Percentiles rank a stretch among this genome's conserved stretches.
phyloP scores from a whole-genome alignment of 2,888 invertebrate species.

The Malacosoma neustria region DNA sequence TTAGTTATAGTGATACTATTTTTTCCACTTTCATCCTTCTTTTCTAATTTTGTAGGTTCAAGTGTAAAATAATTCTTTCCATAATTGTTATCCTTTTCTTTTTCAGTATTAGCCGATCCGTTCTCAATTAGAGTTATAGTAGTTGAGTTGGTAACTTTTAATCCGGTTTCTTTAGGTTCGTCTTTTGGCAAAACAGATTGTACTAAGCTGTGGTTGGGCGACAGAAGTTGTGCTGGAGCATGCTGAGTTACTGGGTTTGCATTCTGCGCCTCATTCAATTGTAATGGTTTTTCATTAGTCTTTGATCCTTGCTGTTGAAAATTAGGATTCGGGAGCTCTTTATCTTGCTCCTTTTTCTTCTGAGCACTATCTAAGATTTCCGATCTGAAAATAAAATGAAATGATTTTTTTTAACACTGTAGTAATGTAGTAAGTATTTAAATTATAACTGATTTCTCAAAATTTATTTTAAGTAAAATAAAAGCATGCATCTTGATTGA shows the following conservation, averaged over 20 bases:
- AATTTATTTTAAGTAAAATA: too few relatives aligned
- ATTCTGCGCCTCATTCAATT: constrained; percentile 33
- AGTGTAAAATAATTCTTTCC: constrained; percentile 60
- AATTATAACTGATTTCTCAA: too few relatives aligned
- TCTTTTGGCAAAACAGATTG: constrained; percentile 42
- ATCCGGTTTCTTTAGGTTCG: constrained; percentile 54
- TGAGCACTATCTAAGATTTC: constrained; percentile 77
- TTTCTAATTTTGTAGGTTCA: constrained; percentile 60
- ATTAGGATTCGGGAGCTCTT: constrained; percentile 41
- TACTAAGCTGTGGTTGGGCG: constrained; percentile 40
- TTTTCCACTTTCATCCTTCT: constrained; percentile 65
- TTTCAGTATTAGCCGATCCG: constrained; percentile 43
- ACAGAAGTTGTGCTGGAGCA: constrained; percentile 50
- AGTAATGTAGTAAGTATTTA: too few relatives aligned
- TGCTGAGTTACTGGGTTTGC: constrained; percentile 49
- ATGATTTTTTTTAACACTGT: too few relatives aligned
- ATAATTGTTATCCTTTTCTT: constrained; percentile 54
- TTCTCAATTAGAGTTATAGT: constrained; percentile 64
- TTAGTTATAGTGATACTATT: constrained; percentile 69
- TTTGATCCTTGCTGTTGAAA: constrained; percentile 45
- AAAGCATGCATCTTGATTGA: too few relatives aligned
- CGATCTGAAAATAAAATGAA: constrained; percentile 63
- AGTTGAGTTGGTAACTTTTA: constrained; percentile 62
- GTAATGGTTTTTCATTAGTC: constrained; percentile 34
- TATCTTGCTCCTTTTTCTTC: constrained; percentile 67